Conservation (phyloP, 2,797 vertebrate genomes). For the Microtus agrestis region DNA sequence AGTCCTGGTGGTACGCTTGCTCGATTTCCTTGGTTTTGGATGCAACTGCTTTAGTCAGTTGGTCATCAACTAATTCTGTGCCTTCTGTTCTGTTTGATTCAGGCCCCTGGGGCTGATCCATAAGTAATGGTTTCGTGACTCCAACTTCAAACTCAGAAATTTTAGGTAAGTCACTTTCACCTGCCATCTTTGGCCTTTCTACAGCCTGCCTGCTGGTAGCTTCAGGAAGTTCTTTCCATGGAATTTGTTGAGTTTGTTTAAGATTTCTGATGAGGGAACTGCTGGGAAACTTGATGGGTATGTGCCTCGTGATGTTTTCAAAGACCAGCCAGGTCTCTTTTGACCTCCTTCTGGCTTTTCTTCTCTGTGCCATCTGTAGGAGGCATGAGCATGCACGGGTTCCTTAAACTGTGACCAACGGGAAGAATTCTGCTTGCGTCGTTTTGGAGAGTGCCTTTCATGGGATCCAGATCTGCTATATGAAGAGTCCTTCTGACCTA, state of each 20-base stretch:
- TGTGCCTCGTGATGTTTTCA: slow-evolving; percentile 89
- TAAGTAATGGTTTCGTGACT: slow-evolving; percentile 82
- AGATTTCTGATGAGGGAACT: slow-evolving; percentile 88
- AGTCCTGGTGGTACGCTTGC: slow-evolving; percentile 93
- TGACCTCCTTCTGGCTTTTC: slow-evolving; percentile 86
- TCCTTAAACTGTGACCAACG: slow-evolving; percentile 91
- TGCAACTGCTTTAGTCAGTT: slow-evolving; percentile 88
- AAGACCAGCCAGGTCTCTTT: slow-evolving; percentile 56
- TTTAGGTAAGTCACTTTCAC: neutral
- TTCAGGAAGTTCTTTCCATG: slow-evolving; percentile 87
- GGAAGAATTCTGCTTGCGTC: slow-evolving; percentile 89
- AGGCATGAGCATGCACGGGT: slow-evolving; percentile 64
- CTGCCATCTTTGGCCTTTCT: slow-evolving; percentile 61
- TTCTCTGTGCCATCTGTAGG: slow-evolving; percentile 79
- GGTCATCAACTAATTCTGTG: slow-evolving; percentile 83
- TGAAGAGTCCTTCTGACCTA: slow-evolving; percentile 88
- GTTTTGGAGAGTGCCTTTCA: slow-evolving; percentile 92
- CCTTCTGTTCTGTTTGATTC: slow-evolving; percentile 79
- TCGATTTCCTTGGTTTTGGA: slow-evolving; percentile 90
- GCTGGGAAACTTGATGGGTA: slow-evolving; percentile 88
- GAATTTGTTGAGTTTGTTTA: slow-evolving; percentile 82
- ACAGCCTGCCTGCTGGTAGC: slow-evolving; percentile 85
- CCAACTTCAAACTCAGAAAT: slow-evolving; percentile 82
- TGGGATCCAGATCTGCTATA: slow-evolving; percentile 94
- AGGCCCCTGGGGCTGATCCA: slow-evolving; percentile 84